phyloP scores from a whole-genome alignment of 1,140 invertebrate genomes.

The Scylla paramamosain region DNA sequence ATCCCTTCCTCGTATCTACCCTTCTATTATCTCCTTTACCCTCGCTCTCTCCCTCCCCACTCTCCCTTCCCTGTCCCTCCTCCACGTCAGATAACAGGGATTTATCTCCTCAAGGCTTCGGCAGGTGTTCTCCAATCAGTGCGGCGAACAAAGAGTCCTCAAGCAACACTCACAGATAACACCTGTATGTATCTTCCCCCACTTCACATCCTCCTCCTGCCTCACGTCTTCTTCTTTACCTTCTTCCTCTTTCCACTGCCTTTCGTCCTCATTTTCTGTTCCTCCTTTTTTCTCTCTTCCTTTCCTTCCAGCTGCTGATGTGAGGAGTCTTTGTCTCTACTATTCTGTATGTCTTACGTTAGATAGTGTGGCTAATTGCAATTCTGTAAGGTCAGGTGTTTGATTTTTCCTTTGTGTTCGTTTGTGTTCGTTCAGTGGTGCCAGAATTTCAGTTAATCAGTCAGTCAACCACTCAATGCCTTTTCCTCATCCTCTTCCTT shows the following conservation, averaged over 20 bases:
- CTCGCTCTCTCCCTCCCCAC: background rate
- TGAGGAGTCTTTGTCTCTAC: no score
- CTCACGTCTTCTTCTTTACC: background rate
- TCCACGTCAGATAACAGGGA: background rate
- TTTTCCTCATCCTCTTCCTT: no score
- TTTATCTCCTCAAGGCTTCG: slow-evolving; percentile 15
- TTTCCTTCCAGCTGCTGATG: no score
- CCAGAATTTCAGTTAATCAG: no score
- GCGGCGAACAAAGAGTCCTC: background rate
- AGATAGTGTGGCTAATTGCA: no score
- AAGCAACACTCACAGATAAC: background rate
- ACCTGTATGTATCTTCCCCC: background rate
- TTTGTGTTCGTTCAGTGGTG: no score
- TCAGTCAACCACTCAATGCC: no score
- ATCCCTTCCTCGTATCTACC: background rate
- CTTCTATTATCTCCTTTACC: background rate
- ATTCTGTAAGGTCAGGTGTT: no score
- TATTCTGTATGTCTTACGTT: no score
- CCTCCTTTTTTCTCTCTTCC: no score
- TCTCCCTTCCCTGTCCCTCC: background rate
- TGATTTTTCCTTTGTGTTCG: no score
- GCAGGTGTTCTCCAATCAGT: slow-evolving; percentile 38
- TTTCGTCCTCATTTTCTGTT: background rate
- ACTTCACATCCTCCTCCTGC: background rate
- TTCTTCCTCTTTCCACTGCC: background rate